Evolutionary conservation across 2,113 vertebrate genomes (phyloP), one percentile per base, ranked within the genome.

Genomic region (Oenanthe oenanthe): DNA sequence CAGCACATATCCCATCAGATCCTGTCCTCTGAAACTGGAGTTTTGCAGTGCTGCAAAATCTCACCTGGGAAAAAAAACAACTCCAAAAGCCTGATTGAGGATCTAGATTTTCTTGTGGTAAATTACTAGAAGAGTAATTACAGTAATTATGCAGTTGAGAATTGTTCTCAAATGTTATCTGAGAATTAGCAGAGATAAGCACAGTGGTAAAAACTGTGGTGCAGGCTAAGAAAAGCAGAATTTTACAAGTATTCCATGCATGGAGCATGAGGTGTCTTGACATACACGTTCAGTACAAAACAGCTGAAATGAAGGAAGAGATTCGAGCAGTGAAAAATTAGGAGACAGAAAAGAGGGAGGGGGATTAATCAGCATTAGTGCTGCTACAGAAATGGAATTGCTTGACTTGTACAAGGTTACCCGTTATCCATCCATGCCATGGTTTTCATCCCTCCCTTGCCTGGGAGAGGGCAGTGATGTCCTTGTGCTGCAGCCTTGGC

Each of bases 1-100:
- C 0, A 76, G 20, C 1, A 45, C 93, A 4, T 85, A 96, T 54
- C 97, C 97, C 1, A 96, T n/a, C 60, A 60, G 2, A 97, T 97
- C 89, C 84, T 98, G 94, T 96, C 98, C 29, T 98, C 98, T 50
- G 98, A 98, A 34, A 60, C 78, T 0, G 5, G 8, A 62, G 74
- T 17, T 63, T 8, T 97, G 97, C 76, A 97, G 17, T 92, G 60
- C 92, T 98, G 29, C 98, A 97, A 93, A 97, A 88, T 61, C 98
- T 98, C 92, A 97, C 56, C 83, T 89, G 80, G 88, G 75, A 92
- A 50, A 40, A 40, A 74, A 31, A 17, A 3, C 24, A 51, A 3
- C 1, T 77, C 93, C 31, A 88, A 98, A 81, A 98, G 95, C 5
- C 93, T 96, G 97, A 98, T 98, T 86, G 97, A 88, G 73, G 83